Conservation (phyloP, 2,888 invertebrate genomes). For the Uloborus plumipes region DNA sequence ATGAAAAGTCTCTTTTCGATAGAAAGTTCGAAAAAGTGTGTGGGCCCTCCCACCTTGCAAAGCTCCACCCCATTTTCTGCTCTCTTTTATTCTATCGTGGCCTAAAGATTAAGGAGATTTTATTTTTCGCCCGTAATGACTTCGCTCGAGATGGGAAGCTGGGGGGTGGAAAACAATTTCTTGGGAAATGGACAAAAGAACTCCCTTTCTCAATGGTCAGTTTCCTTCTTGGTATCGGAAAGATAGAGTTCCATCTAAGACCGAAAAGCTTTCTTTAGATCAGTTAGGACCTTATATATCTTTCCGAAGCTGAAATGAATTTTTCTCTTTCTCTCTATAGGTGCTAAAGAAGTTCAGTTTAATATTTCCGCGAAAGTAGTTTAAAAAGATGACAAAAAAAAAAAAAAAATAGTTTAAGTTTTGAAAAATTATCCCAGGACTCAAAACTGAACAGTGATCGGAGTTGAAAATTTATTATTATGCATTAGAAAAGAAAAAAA, state of each 20-base stretch:
- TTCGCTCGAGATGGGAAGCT: constrained; percentile 11
- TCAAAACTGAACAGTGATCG: no score
- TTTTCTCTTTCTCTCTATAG: no score
- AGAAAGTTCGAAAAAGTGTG: constrained; percentile 54
- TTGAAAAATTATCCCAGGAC: no score
- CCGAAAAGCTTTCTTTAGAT: constrained; percentile 36
- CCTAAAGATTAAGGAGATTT: constrained; percentile 58
- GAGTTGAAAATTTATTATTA: no score
- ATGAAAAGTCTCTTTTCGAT: constrained; percentile 63
- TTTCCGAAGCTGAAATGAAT: constrained; percentile 1
- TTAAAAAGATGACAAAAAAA: no score
- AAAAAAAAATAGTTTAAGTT: no score
- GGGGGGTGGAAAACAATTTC: constrained; percentile 16
- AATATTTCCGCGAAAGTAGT: no score
- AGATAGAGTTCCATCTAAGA: constrained; percentile 28
- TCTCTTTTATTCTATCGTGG: constrained; percentile 36
- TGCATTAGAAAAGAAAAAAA: no score
- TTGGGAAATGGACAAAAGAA: constrained; percentile 46
- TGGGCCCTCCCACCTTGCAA: constrained; percentile 19
- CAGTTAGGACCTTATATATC: constrained; percentile 41
- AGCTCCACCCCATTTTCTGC: constrained; percentile 37
- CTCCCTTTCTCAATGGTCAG: constrained; percentile 49
- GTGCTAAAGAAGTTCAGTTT: no score
- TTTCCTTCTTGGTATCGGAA: constrained; percentile 39
- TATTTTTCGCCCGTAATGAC: constrained; percentile 61